phyloP scores from a whole-genome alignment of 2,797 vertebrate genomes.

The Balearica regulorum region DNA sequence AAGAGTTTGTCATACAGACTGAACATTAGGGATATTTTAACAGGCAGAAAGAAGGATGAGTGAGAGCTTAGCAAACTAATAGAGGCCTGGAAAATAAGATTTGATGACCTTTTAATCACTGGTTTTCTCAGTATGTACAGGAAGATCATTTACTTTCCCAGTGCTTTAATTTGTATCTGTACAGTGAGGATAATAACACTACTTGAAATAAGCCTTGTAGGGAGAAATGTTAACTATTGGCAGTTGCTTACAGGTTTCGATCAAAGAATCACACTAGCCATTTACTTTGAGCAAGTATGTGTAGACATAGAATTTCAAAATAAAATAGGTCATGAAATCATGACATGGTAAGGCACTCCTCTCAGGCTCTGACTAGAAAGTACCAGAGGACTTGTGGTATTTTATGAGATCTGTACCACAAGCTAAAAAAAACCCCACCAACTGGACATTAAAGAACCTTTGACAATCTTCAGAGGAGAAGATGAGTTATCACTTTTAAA shows the following conservation, averaged over 20 bases:
- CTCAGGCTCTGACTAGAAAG: background rate
- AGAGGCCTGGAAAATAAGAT: slow-evolving; percentile 5
- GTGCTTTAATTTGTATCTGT: background rate
- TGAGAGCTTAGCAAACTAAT: background rate
- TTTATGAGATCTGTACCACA: background rate
- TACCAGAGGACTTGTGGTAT: background rate
- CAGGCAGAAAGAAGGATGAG: background rate
- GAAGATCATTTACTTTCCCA: background rate
- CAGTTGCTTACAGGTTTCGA: background rate
- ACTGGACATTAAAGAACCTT: background rate
- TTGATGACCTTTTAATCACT: slow-evolving; percentile 17
- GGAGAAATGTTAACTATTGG: background rate
- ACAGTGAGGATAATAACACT: background rate
- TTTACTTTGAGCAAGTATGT: background rate
- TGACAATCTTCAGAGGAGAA: background rate
- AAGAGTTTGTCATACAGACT: background rate
- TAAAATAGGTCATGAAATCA: background rate
- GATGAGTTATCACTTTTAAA: background rate
- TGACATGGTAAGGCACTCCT: background rate
- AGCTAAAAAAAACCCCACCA: background rate
- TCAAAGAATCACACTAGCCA: background rate
- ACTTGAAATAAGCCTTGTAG: background rate
- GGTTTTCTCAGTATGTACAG: background rate
- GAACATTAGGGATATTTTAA: background rate
- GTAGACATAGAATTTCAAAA: background rate